These are phyloP conservation scores for Pygoscelis adeliae DNA, from an alignment of 2,113 vertebrate genomes.

Conservation along the genomic window DNA sequence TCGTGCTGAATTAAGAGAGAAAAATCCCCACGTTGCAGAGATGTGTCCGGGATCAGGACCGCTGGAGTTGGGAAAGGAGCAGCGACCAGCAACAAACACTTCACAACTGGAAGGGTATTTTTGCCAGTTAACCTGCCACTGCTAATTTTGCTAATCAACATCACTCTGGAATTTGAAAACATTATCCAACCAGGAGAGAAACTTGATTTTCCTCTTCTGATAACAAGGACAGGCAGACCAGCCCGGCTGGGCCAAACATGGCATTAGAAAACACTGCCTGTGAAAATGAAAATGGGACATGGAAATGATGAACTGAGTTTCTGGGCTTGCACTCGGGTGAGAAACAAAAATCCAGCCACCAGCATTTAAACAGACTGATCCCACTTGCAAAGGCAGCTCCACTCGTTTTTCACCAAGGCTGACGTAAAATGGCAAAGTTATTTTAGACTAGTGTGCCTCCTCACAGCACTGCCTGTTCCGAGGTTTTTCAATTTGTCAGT, in stretches of 20 bases:
- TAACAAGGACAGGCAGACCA: not conserved
- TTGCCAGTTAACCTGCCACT: not conserved
- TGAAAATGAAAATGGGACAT: not conserved
- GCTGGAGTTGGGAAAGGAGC: not conserved
- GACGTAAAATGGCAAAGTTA: slow-evolving; percentile 30
- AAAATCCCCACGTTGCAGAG: not conserved
- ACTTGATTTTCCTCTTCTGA: slow-evolving; percentile 60
- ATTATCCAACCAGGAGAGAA: slow-evolving; percentile 50
- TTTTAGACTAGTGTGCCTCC: not conserved
- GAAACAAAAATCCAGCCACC: not conserved
- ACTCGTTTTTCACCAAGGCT: not conserved
- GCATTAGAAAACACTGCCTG: not conserved
- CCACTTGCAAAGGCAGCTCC: not conserved
- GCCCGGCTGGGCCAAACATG: not conserved
- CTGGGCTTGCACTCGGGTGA: accelerated
- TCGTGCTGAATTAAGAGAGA: not conserved
- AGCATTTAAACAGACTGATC: not conserved
- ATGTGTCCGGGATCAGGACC: accelerated
- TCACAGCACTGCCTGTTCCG: not conserved
- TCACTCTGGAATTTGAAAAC: slow-evolving; percentile 50
- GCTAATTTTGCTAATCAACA: slow-evolving; percentile 47
- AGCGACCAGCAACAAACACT: not conserved
- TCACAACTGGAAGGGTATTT: slow-evolving; percentile 1
- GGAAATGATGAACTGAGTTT: not conserved
- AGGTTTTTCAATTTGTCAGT: not conserved